phyloP scores from a whole-genome alignment of 2,888 invertebrate species.

The Mimachlamys varia region DNA sequence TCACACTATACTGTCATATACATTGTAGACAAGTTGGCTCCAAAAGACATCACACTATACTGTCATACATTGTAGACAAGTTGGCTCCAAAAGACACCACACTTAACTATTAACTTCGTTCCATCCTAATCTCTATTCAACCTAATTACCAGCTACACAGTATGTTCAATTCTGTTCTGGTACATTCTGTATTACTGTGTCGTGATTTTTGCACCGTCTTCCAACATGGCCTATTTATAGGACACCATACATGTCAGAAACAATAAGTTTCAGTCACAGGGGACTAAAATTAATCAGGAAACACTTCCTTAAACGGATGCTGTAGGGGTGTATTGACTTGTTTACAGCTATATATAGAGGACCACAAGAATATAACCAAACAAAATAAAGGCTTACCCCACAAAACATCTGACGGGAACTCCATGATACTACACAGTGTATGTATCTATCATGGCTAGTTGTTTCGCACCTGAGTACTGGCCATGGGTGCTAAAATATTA shows the following conservation, averaged over 20 bases:
- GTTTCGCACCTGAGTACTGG: not conserved
- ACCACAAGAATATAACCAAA: not conserved
- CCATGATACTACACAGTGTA: not conserved
- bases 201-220: not conserved
- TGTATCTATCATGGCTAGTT: not conserved
- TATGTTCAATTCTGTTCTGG: too few species aligned
- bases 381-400: not conserved
- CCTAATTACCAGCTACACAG: too few species aligned
- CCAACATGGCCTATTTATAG: not conserved
- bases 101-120: too few species aligned
- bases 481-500: conserved; percentile 15
- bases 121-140: too few species aligned
- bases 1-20: not conserved
- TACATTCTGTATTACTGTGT: too few species aligned
- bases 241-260: not conserved
- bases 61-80: too few species aligned
- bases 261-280: not conserved
- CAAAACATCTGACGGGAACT: not conserved
- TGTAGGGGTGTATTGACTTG: too few species aligned
- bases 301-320: not conserved
- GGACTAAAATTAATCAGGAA: not conserved
- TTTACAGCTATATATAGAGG: too few species aligned
- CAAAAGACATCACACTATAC: too few species aligned
- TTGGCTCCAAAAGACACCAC: too few species aligned
- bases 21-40: too few species aligned